Conservation (phyloP, 1,140 invertebrate genomes). For the Drosophila ananassae region DNA sequence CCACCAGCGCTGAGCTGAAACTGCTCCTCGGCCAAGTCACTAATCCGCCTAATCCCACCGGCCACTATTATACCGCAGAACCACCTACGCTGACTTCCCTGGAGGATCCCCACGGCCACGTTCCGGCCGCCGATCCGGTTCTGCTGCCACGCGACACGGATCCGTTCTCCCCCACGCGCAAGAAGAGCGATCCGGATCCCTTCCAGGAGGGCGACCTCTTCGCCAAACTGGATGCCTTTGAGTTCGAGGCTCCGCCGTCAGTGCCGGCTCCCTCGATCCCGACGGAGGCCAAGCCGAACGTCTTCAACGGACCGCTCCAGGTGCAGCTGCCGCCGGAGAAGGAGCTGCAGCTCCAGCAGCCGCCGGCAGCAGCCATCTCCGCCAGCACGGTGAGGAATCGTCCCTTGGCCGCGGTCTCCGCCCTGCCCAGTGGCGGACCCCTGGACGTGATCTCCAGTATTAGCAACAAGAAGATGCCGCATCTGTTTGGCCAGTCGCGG, state of each 20-base stretch:
- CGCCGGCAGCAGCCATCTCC: background rate
- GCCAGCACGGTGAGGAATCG: slow-evolving; percentile 50
- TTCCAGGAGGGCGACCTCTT: slow-evolving; percentile 88
- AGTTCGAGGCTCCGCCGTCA: slow-evolving; percentile 84
- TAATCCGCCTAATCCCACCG: slow-evolving; percentile 70
- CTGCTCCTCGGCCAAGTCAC: slow-evolving; percentile 64
- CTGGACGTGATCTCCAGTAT: slow-evolving; percentile 82
- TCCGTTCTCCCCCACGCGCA: slow-evolving; percentile 82
- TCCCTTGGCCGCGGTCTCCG: slow-evolving; percentile 47
- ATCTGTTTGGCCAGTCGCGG: slow-evolving; percentile 78
- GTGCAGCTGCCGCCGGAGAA: slow-evolving; percentile 65
- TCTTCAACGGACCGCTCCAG: slow-evolving; percentile 67
- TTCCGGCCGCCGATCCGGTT: slow-evolving; percentile 57
- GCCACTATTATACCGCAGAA: slow-evolving; percentile 81
- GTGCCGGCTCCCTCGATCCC: slow-evolving; percentile 13
- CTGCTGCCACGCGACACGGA: slow-evolving; percentile 81
- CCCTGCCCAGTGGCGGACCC: slow-evolving; percentile 37
- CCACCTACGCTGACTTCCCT: slow-evolving; percentile 26
- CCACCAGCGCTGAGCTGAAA: slow-evolving; percentile 67
- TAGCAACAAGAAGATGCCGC: slow-evolving; percentile 82
- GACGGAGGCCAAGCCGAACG: slow-evolving; percentile 15
- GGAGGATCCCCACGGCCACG: slow-evolving; percentile 32
- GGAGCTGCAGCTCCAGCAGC: slow-evolving; percentile 39
- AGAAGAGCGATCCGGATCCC: slow-evolving; percentile 87
- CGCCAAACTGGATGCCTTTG: slow-evolving; percentile 87